Evolutionary conservation across 2,888 invertebrate species (phyloP).

Genomic region (Eupithecia vulgata): DNA sequence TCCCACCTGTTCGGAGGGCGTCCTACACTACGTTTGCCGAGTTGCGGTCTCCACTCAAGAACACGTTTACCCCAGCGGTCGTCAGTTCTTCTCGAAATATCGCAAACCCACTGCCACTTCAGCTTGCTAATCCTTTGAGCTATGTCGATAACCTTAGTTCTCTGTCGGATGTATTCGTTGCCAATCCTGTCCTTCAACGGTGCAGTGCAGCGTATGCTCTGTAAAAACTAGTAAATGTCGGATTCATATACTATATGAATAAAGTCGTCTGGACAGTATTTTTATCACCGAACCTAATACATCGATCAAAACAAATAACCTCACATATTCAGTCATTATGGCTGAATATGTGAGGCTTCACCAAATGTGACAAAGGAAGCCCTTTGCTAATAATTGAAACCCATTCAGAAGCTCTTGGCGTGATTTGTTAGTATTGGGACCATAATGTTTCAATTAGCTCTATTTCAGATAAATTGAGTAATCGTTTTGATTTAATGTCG

Average conservation of each 20-base stretch:
- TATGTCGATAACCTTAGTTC: too few species aligned
- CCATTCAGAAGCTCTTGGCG: constrained; percentile 22
- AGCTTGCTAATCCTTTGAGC: too few species aligned
- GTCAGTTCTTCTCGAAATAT: too few species aligned
- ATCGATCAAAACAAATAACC: constrained; percentile 12
- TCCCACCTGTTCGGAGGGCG: too few species aligned
- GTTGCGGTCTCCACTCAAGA: too few species aligned
- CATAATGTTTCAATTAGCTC: constrained; percentile 31
- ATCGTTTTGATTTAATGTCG: constrained; percentile 9
- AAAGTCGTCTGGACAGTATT: background rate
- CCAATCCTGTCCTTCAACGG: too few species aligned
- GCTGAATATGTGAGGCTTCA: constrained; percentile 41
- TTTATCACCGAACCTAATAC: background rate
- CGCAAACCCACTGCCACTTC: too few species aligned
- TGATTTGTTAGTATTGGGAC: constrained; percentile 34
- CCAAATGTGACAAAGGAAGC: constrained; percentile 35
- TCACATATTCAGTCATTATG: background rate
- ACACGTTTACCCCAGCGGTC: too few species aligned
- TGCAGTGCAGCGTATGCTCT: too few species aligned
- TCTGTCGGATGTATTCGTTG: too few species aligned
- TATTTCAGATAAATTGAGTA: constrained; percentile 11
- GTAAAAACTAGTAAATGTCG: too few species aligned
- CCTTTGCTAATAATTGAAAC: constrained; percentile 25
- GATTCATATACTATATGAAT: background rate
- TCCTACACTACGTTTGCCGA: too few species aligned